Evolutionary conservation across 2,113 vertebrate genomes (phyloP).

Genomic region (Crotalus tigris): DNA sequence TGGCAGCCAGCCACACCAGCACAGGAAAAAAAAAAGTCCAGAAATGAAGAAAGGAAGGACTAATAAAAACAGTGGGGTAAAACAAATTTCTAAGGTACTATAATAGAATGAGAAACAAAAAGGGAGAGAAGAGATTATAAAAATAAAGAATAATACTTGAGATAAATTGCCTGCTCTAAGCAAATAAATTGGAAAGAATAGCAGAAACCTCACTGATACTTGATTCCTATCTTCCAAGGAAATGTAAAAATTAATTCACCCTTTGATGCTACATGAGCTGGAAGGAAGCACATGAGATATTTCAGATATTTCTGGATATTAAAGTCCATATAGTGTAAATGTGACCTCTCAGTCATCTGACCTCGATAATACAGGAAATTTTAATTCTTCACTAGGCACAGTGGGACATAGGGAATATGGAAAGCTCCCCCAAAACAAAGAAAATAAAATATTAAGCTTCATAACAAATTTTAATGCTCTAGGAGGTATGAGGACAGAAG

Average conservation of each 20-base stretch:
- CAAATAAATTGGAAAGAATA: background rate
- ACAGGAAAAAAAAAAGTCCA: too few species aligned
- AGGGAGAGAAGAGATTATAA: too few species aligned
- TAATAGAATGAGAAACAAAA: background rate
- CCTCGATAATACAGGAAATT: background rate
- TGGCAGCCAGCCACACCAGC: too few species aligned
- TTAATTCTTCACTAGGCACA: background rate
- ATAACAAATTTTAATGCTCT: background rate
- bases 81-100: background rate
- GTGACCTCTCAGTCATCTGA: background rate
- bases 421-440: background rate
- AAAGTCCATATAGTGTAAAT: background rate
- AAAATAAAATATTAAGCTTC: background rate
- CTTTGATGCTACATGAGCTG: background rate
- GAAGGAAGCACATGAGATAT: background rate
- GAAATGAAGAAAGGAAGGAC: background rate
- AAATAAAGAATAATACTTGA: background rate
- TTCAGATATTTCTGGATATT: background rate
- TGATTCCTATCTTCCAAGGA: background rate
- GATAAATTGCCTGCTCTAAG: background rate
- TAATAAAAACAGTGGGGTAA: background rate
- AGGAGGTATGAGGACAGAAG: background rate
- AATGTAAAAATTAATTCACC: background rate
- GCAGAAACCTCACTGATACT: background rate
- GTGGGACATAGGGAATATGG: background rate